Conservation (phyloP, 2,113 vertebrate species). For the Coracopsis vasa region DNA sequence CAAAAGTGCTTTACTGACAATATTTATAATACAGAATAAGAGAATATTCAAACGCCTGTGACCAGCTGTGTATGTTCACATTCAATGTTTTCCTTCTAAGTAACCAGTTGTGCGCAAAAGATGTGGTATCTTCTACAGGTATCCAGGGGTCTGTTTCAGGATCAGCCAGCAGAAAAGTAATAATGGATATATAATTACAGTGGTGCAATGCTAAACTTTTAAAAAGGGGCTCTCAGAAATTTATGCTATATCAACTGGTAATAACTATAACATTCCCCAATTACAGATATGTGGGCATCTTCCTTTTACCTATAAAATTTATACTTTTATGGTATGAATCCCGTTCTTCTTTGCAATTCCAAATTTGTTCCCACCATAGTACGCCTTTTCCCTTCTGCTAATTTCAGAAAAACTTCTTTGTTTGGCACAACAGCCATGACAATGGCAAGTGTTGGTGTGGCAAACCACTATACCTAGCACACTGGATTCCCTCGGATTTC, state of each 20-base stretch:
- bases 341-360: not conserved
- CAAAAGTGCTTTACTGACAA: not conserved
- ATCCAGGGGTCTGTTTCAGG: not conserved
- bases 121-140: not conserved
- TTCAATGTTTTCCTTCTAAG: not conserved
- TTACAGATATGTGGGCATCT: not conserved
- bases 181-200: not conserved
- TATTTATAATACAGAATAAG: not conserved
- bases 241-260: not conserved
- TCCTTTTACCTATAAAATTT: not conserved
- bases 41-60: not conserved
- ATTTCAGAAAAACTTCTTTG: not conserved
- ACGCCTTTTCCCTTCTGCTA: not conserved
- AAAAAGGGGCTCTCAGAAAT: not conserved
- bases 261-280: not conserved
- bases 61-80: not conserved
- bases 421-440: not conserved
- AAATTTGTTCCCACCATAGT: not conserved
- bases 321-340: not conserved
- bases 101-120: not conserved
- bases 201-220: not conserved
- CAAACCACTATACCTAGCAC: not conserved
- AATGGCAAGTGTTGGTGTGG: not conserved
- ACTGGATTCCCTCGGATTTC: not conserved
- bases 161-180: not conserved